Conservation (phyloP, 1,140 invertebrate species). For the Neodiprion pinetum region DNA sequence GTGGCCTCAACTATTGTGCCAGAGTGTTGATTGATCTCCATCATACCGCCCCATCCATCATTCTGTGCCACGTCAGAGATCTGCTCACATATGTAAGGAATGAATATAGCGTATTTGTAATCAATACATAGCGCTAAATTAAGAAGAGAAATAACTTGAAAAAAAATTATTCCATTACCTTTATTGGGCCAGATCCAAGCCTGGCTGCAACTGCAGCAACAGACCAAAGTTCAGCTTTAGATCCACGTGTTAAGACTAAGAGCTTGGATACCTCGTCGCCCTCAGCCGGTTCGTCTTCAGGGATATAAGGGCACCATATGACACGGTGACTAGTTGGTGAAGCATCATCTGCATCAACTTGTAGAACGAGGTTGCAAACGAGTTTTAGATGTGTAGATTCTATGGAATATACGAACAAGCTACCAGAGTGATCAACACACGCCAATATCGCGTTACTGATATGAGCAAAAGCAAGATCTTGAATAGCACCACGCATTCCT, state of each 20-base stretch:
- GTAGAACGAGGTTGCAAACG: conserved; percentile 63
- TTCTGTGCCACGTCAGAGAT: conserved; percentile 41
- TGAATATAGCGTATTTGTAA: background rate
- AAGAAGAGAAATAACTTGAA: background rate
- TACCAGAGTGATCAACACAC: conserved; percentile 84
- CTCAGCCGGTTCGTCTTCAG: conserved; percentile 68
- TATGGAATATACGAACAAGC: conserved; percentile 83
- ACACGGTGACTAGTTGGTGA: conserved; percentile 65
- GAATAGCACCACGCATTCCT: conserved; percentile 82
- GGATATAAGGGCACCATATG: conserved; percentile 94
- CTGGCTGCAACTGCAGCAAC: conserved; percentile 46
- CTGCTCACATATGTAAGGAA: conserved; percentile 8
- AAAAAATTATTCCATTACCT: conserved; percentile 34
- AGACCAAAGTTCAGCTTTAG: conserved; percentile 68
- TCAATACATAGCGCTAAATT: background rate
- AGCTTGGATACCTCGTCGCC: conserved; percentile 78
- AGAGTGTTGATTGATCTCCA: conserved; percentile 73
- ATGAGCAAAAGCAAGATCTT: conserved; percentile 90
- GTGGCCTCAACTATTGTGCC: conserved; percentile 83
- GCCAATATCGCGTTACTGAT: conserved; percentile 81
- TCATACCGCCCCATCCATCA: conserved; percentile 49
- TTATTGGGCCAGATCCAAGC: conserved; percentile 41
- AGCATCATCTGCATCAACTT: conserved; percentile 56
- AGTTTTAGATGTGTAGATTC: conserved; percentile 68
- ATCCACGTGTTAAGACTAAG: conserved; percentile 81